Evolutionary conservation across 2,888 invertebrate species (phyloP), one percentile per base, ranked within the genome.

Genomic region (Euplagia quadripunctaria): DNA sequence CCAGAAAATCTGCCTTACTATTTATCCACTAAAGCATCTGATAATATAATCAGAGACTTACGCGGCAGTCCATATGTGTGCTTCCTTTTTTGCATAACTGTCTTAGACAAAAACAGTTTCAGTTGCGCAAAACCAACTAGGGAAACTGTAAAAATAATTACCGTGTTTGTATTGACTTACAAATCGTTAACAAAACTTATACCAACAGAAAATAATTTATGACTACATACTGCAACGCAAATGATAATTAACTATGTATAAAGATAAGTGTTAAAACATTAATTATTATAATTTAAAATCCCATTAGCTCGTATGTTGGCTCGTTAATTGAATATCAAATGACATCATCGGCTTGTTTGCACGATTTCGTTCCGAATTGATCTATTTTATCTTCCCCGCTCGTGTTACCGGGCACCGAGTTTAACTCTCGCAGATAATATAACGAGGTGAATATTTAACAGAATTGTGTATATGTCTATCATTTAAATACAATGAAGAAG

Each of bases 271-370:
- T 84, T 84, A 82, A 84, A 82, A 84, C 82, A 82, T 82, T 82
- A 82, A 82, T 72, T 69, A 65, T 82, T 82, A 84, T 82, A 75
- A 82, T 84, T 84, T 82, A 82, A 82, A 85, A 80, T 83, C 83
- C 85, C 82, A 83, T 83, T 85, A 85, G 71, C 81, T 78, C 73
- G 77, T 82, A 70, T 73, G 81, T 75, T 71, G 73, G 79, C 68
- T 75, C 76, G 74, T 78, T 77, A 86, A 85, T 86, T 85, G 85
- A 85, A 85, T 83, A 79, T 77, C 79, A 79, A 85, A 85, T 86
- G 85, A 86, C 79, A 76, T 61, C 68, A 65, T 68, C 64, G 71
- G 52, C 31, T 78, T 82, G 76, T 82, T 82, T 82, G 84, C 70
- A 64, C 71, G 74, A 73, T 70, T 72, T 68, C 77, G 73, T 73